These are phyloP conservation scores for Eupsilia transversa DNA, from an alignment of 2,888 invertebrate species.

Conservation along the genomic window DNA sequence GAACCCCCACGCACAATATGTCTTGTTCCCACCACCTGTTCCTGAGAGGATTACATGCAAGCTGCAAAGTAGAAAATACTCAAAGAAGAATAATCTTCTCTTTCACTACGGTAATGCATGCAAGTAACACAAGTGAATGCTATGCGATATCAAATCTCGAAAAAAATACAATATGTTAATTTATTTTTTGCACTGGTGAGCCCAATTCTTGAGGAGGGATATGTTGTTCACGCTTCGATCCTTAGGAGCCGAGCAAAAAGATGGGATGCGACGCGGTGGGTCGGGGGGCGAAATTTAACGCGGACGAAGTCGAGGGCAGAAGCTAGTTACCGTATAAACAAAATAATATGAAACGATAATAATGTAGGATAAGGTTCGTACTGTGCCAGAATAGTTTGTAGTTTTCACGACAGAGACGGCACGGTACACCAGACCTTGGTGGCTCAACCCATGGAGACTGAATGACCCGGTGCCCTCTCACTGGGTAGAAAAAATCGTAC, in stretches of 20 bases:
- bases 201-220: no score
- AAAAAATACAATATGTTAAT: no score
- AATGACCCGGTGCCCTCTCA: not conserved
- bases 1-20: not conserved
- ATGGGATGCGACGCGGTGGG: no score
- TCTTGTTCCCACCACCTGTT: not conserved
- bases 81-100: not conserved
- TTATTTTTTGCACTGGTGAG: no score
- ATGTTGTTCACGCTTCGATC: no score
- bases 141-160: not conserved
- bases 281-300: no score
- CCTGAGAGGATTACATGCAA: not conserved
- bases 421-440: no score
- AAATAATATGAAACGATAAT: constrained; percentile 12
- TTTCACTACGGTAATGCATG: no score
- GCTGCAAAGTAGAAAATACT: not conserved
- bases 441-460: not conserved
- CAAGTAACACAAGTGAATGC: not conserved
- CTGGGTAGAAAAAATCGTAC: no score
- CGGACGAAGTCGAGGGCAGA: no score
- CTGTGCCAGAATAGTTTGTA: constrained; percentile 5
- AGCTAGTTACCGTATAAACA: constrained; percentile 21
- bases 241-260: no score
- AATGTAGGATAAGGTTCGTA: constrained; percentile 5
- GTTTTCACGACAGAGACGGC: not conserved